A percentile compares a stretch with the other conserved stretches of the same genome.
These are phyloP conservation scores for Leistus spinibarbis DNA, from an alignment of 2,888 invertebrate species.

Conservation along the genomic window DNA sequence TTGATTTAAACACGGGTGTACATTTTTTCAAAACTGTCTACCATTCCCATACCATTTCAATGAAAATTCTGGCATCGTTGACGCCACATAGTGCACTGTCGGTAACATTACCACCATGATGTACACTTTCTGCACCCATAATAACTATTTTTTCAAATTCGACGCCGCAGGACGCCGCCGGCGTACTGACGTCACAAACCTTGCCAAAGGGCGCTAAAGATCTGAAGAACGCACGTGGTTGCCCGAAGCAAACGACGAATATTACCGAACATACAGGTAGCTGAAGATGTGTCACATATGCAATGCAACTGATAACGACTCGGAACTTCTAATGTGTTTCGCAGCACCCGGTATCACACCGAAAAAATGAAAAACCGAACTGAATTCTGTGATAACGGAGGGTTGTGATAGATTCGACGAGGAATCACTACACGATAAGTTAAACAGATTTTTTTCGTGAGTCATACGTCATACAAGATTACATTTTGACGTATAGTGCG, in stretches of 20 bases:
- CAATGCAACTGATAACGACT: conserved; percentile 1
- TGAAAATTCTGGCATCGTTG: background rate
- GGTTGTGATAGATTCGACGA: conserved; percentile 4
- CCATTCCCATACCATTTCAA: conserved; percentile 18
- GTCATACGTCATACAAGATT: background rate
- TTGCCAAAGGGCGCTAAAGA: conserved; percentile 1
- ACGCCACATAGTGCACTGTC: background rate
- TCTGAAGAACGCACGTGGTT: conserved; percentile 17
- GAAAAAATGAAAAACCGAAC: conserved; percentile 9
- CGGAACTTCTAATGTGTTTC: conserved; percentile 29
- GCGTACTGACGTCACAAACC: conserved; percentile 27
- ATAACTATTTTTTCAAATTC: background rate
- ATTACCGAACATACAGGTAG: background rate
- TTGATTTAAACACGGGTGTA: background rate
- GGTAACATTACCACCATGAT: background rate
- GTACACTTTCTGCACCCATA: conserved; percentile 26
- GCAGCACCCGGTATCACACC: conserved; percentile 13
- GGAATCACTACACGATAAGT: conserved; percentile 14
- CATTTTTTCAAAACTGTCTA: too few relatives aligned
- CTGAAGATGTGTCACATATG: background rate
- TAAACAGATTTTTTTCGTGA: background rate
- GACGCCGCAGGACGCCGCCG: conserved; percentile 16
- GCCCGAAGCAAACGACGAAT: conserved; percentile 15
- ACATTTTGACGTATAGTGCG: background rate
- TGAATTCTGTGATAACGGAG: conserved; percentile 12